These are phyloP conservation scores for Platycheirus albimanus DNA, from an alignment of 2,888 invertebrate species.

Conservation along the genomic window DNA sequence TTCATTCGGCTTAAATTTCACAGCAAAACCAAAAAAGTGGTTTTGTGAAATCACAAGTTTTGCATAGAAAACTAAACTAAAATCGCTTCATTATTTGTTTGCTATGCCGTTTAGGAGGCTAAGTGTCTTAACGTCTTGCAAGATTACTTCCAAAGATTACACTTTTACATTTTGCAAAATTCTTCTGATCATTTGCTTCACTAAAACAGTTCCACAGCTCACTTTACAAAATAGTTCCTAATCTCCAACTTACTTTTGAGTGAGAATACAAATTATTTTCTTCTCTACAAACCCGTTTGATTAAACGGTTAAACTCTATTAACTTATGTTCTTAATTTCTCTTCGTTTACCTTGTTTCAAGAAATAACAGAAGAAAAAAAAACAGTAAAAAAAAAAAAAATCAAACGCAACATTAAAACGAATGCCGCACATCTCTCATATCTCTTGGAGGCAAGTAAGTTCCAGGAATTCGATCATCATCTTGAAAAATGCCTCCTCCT, in stretches of 20 bases:
- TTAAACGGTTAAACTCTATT: conserved; percentile 65
- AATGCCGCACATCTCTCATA: conserved; percentile 74
- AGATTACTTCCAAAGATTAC: too few relatives aligned
- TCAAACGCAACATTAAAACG: conserved; percentile 69
- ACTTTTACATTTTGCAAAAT: too few relatives aligned
- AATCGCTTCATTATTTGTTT: too few relatives aligned
- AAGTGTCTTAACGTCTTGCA: too few relatives aligned
- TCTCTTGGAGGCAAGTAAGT: conserved; percentile 76
- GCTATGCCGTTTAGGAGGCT: too few relatives aligned
- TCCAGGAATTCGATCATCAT: conserved; percentile 79
- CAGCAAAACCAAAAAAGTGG: too few relatives aligned
- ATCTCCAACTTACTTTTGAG: background rate
- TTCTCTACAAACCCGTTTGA: conserved; percentile 54
- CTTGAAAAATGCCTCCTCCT: conserved; percentile 60
- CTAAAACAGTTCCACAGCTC: too few relatives aligned
- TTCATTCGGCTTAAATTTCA: too few relatives aligned
- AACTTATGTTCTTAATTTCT: conserved; percentile 60
- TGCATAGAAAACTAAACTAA: too few relatives aligned
- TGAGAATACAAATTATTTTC: background rate
- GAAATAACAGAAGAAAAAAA: conserved; percentile 17
- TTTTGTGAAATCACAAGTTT: too few relatives aligned
- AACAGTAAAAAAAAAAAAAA: conserved; percentile 18
- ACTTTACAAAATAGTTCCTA: too few relatives aligned
- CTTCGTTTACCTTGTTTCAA: conserved; percentile 24
- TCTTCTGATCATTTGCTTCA: too few relatives aligned